These are phyloP conservation scores for Euphysa ruthae DNA, from an alignment of 30 jellyfish, hydroid and myxozoan species.

Conservation along the genomic window DNA sequence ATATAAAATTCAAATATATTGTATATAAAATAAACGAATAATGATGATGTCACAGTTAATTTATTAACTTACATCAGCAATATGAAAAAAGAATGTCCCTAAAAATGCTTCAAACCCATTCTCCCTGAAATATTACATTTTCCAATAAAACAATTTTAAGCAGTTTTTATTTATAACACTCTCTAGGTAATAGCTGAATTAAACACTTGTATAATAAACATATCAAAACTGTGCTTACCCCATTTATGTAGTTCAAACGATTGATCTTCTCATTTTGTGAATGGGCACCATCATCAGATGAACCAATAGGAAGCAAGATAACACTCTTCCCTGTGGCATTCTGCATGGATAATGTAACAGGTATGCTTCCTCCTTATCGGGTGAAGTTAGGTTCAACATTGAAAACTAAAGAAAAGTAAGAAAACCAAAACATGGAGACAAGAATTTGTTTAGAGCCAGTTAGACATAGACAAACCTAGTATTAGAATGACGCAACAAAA, in stretches of 20 bases:
- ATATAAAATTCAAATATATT: too few species aligned
- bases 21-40: too few species aligned
- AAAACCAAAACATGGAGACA: background rate
- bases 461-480: too few species aligned
- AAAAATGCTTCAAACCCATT: too few species aligned
- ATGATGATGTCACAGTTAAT: too few species aligned
- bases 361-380: constrained; percentile 97
- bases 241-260: constrained; percentile 54
- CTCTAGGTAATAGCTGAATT: background rate
- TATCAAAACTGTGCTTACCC: constrained; percentile 72
- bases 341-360: constrained; percentile 81
- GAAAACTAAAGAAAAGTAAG: constrained; percentile 10
- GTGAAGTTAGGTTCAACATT: constrained; percentile 74
- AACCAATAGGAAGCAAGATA: constrained; percentile 86
- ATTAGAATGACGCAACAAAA: too few species aligned
- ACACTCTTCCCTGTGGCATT: constrained; percentile 93
- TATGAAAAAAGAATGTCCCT: too few species aligned
- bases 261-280: constrained; percentile 93
- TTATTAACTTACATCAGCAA: too few species aligned
- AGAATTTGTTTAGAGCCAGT: too few species aligned
- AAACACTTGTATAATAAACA: background rate
- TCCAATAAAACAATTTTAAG: background rate
- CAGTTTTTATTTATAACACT: background rate
- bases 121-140: too few species aligned
- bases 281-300: constrained; percentile 98